Percentiles rank a stretch among this genome's conserved stretches.
phyloP scores from a whole-genome alignment of 2,888 invertebrate species.

The Morpho helenor region DNA sequence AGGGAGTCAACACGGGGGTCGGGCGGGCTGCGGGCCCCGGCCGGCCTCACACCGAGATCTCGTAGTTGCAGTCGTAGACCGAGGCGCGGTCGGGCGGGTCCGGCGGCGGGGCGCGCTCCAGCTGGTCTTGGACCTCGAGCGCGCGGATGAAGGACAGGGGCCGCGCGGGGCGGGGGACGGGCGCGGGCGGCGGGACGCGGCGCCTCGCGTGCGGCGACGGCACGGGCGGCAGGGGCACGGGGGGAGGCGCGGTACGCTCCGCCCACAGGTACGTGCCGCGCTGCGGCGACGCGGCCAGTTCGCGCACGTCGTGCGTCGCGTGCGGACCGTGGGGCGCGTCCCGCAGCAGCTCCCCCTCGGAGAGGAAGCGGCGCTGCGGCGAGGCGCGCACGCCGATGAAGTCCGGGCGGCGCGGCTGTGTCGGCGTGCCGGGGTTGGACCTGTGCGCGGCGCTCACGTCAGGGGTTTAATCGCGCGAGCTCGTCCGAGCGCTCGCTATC shows the following conservation, averaged over 20 bases:
- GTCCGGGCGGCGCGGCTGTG: slow-evolving; percentile 92
- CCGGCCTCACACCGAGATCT: slow-evolving; percentile 91
- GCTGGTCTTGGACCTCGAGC: slow-evolving; percentile 92
- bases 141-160: slow-evolving; percentile 95
- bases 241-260: slow-evolving; percentile 81
- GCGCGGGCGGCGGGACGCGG: slow-evolving; percentile 68
- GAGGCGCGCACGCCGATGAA: slow-evolving; percentile 89
- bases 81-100: slow-evolving; percentile 89
- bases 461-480: slow-evolving; percentile 77
- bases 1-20: slow-evolving; percentile 25
- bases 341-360: slow-evolving; percentile 89
- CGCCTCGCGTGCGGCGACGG: slow-evolving; percentile 48
- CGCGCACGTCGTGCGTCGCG: slow-evolving; percentile 90
- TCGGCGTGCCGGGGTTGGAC: slow-evolving; percentile 95
- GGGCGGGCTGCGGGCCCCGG: slow-evolving; percentile 10
- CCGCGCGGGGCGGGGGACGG: slow-evolving; percentile 72
- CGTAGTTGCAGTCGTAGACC: slow-evolving; percentile 96
- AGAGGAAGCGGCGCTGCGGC: slow-evolving; percentile 88
- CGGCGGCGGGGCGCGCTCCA: slow-evolving; percentile 85
- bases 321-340: slow-evolving; percentile 85
- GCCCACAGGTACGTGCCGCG: slow-evolving; percentile 76
- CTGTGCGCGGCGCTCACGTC: slow-evolving; percentile 81
- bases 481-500: slow-evolving; percentile 76
- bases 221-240: slow-evolving; percentile 69
- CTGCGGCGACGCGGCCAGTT: slow-evolving; percentile 92